Conservation (phyloP, 1,140 invertebrate species). For the Papilio dardanus region DNA sequence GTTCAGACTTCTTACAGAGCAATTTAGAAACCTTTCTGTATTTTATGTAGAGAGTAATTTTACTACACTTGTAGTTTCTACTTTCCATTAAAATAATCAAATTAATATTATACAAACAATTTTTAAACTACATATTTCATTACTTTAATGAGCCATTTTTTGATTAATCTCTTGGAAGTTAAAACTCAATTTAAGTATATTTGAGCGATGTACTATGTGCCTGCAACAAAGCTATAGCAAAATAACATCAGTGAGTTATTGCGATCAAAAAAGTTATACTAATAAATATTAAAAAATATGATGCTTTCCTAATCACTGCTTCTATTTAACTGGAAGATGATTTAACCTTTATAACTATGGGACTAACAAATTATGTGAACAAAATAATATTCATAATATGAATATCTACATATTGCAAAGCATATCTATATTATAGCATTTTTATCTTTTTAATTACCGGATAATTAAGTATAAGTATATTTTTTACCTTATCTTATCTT, state of each 20-base stretch:
- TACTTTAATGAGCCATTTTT: not conserved
- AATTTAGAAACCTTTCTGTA: not conserved
- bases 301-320: not conserved
- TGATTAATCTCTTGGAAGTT: not conserved
- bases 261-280: not conserved
- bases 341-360: not conserved
- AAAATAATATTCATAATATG: no score
- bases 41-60: not conserved
- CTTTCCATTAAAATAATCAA: no score
- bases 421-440: no score
- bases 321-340: not conserved
- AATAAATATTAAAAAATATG: not conserved
- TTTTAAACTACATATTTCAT: not conserved
- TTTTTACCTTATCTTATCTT: not conserved
- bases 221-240: not conserved
- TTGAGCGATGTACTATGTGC: not conserved
- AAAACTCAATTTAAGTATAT: not conserved
- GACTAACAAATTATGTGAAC: not conserved
- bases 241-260: not conserved
- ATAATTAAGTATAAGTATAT: not conserved
- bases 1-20: not conserved
- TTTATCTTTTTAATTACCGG: not conserved
- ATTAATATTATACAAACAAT: no score
- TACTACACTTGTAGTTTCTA: not conserved
- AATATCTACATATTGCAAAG: no score